Percentiles rank a stretch among this genome's conserved stretches.
Evolutionary conservation across 2,113 vertebrate species (phyloP).

Genomic region (Sterrhoptilus dennistouni): DNA sequence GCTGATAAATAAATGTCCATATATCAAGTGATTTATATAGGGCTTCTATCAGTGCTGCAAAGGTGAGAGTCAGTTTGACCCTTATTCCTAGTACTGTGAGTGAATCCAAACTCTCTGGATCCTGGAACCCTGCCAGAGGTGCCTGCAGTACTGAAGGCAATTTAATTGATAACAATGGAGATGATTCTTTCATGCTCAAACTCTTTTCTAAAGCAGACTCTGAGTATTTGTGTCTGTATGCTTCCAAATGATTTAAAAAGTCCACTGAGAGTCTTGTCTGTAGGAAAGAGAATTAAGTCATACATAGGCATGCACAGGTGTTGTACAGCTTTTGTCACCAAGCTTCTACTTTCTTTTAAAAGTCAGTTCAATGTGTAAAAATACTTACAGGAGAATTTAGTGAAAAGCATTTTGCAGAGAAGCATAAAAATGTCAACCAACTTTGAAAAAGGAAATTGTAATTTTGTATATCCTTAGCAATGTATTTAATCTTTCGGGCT

Average conservation of each 20-base stretch:
- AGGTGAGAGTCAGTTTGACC: slow-evolving; percentile 40
- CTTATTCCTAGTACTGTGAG: slow-evolving; percentile 13
- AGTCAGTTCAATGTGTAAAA: background rate
- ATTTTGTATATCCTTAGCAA: background rate
- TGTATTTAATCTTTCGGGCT: background rate
- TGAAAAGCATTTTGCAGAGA: slow-evolving; percentile 16
- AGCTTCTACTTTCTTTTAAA: background rate
- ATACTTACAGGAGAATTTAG: background rate
- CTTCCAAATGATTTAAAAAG: background rate
- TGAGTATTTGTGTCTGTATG: background rate
- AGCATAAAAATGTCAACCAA: background rate
- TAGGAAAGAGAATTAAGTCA: background rate
- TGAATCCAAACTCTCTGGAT: background rate
- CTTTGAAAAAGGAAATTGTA: background rate
- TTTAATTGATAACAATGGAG: slow-evolving; percentile 34
- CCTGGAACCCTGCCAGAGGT: slow-evolving; percentile 21
- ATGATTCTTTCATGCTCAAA: background rate
- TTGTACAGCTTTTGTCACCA: background rate
- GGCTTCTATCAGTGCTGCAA: slow-evolving; percentile 41
- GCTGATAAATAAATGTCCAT: slow-evolving; percentile 65
- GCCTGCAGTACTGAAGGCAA: background rate
- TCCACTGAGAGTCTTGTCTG: background rate
- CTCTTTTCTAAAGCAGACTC: background rate
- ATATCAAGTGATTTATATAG: slow-evolving; percentile 25
- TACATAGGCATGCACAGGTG: background rate